Evolutionary conservation across 2,797 vertebrate genomes (phyloP).

Genomic region (Myotis daubentonii): DNA sequence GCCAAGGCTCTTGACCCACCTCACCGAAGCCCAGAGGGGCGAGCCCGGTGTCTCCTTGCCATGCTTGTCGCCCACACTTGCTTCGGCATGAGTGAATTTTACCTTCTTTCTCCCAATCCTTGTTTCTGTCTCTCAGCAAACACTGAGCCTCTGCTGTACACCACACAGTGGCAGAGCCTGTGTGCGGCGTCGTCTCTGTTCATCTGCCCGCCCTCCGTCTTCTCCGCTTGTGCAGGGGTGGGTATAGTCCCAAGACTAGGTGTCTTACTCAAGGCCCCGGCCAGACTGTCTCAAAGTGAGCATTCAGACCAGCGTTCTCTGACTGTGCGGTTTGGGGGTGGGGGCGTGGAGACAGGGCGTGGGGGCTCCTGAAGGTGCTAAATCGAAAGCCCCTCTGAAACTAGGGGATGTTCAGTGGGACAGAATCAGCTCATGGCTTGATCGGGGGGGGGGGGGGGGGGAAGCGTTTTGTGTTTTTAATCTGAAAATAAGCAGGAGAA

Average conservation of each 20-base stretch:
- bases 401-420: neutral
- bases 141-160: neutral
- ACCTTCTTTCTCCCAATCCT: neutral
- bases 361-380: neutral
- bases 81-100: neutral
- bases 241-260: neutral
- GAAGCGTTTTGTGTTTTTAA: neutral
- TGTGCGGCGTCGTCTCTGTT: rapidly evolving
- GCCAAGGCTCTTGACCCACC: neutral
- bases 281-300: neutral
- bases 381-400: neutral
- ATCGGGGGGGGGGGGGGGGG: neutral
- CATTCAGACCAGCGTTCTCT: neutral
- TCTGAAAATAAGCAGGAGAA: neutral
- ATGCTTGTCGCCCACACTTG: neutral
- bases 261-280: neutral
- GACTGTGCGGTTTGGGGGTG: neutral
- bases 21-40: neutral
- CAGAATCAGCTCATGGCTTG: neutral
- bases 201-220: neutral
- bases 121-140: neutral
- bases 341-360: rapidly evolving
- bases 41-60: neutral
- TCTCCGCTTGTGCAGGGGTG: neutral
- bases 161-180: rapidly evolving